A percentile compares a stretch with the other conserved stretches of the same genome.
These are phyloP conservation scores for Hydriomena furcata DNA, from an alignment of 2,888 invertebrate species.

Conservation along the genomic window DNA sequence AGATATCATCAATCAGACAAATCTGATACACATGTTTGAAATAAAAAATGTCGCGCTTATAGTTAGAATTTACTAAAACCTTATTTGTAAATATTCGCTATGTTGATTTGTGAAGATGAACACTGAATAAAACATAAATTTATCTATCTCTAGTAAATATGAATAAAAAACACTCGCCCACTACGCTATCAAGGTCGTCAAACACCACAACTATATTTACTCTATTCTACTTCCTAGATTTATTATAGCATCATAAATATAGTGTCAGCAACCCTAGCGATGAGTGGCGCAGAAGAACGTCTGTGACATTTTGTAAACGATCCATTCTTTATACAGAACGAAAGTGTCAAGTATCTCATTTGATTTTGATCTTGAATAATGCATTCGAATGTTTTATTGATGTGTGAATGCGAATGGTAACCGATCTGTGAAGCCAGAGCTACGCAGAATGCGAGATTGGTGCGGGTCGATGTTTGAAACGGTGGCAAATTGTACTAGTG, in stretches of 20 bases:
- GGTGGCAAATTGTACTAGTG: no score
- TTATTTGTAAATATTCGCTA: no score
- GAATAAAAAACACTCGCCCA: no score
- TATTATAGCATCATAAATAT: conserved; percentile 16
- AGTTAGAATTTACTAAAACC: no score
- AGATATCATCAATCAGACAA: no score
- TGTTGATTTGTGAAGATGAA: no score
- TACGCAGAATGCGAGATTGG: neutral
- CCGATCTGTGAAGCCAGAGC: conserved; percentile 2
- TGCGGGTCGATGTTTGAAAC: neutral
- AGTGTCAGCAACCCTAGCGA: conserved; percentile 38
- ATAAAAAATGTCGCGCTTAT: no score
- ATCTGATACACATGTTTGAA: no score
- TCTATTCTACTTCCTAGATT: neutral
- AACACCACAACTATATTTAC: no score
- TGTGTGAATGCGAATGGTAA: conserved; percentile 33
- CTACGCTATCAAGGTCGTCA: no score
- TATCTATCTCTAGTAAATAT: no score
- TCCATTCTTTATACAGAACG: conserved; percentile 43
- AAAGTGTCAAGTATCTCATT: conserved; percentile 50
- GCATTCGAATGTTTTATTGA: conserved; percentile 51
- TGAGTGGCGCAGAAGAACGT: conserved; percentile 42
- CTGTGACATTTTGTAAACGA: conserved; percentile 50
- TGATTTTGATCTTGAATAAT: conserved; percentile 54
- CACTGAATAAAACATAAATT: no score